Conservation (phyloP, 2,113 vertebrate genomes). For the Camelus bactrianus region DNA sequence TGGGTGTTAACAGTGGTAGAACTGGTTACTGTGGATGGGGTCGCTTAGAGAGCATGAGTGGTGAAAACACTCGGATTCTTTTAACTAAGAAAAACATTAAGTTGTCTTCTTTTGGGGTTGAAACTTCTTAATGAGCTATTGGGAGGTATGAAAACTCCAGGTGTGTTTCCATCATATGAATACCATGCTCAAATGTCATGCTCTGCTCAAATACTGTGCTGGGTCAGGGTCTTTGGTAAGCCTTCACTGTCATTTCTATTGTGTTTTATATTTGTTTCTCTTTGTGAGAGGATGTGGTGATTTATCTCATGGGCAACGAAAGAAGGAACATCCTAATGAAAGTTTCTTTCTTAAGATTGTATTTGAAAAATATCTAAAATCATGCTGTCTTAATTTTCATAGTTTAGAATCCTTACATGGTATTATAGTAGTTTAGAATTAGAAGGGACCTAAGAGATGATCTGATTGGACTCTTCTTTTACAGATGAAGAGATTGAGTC, state of each 20-base stretch:
- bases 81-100: background rate
- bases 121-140: background rate
- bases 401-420: background rate
- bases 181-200: too few relatives aligned
- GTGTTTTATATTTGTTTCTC: background rate
- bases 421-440: background rate
- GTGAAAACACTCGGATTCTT: background rate
- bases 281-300: background rate
- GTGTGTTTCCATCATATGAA: background rate
- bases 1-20: background rate
- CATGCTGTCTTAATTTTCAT: background rate
- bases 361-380: constrained; percentile 18
- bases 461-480: background rate
- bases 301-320: background rate
- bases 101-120: background rate
- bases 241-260: background rate
- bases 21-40: background rate
- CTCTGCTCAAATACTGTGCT: accelerated
- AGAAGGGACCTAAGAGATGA: background rate
- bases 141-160: background rate
- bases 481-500: background rate
- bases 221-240: background rate
- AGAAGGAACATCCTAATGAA: background rate
- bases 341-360: background rate
- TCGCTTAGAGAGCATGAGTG: background rate